Evolutionary conservation across 2,888 invertebrate species (phyloP).

Genomic region (Eilema sororculum): DNA sequence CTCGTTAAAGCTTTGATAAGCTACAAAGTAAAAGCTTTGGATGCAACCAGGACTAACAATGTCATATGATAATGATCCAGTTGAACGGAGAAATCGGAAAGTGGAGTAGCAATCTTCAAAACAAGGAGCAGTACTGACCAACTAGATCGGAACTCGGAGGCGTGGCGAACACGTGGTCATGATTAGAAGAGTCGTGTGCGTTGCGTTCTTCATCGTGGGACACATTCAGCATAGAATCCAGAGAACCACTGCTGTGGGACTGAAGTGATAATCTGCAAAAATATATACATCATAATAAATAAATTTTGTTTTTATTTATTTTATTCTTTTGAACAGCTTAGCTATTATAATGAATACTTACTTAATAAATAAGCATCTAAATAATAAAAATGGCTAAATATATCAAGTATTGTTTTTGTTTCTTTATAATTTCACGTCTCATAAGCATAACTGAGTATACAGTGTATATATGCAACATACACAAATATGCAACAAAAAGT

Average conservation of each 20-base stretch:
- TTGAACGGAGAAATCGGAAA: not conserved
- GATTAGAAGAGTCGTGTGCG: slow-evolving; percentile 76
- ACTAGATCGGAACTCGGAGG: slow-evolving; percentile 73
- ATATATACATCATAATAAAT: not conserved
- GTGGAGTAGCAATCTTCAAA: no score
- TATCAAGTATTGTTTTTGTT: not conserved
- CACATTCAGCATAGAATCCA: slow-evolving; percentile 95
- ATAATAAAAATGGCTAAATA: not conserved
- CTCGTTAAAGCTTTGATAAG: not conserved
- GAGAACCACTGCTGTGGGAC: slow-evolving; percentile 93
- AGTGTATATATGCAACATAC: no score
- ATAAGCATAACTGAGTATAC: not conserved
- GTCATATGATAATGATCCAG: not conserved
- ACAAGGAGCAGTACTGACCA: slow-evolving; percentile 61
- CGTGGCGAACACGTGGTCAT: slow-evolving; percentile 74
- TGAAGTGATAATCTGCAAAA: slow-evolving; percentile 89
- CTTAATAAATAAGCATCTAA: not conserved
- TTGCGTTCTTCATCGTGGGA: slow-evolving; percentile 93
- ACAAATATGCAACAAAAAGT: no score
- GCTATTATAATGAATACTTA: no score
- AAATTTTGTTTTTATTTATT: no score
- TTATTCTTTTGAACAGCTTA: no score
- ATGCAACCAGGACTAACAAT: no score
- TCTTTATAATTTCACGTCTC: not conserved
- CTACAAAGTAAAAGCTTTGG: not conserved